These are phyloP conservation scores for Artemisiospiza belli DNA, from an alignment of 2,113 vertebrate genomes.

Conservation along the genomic window DNA sequence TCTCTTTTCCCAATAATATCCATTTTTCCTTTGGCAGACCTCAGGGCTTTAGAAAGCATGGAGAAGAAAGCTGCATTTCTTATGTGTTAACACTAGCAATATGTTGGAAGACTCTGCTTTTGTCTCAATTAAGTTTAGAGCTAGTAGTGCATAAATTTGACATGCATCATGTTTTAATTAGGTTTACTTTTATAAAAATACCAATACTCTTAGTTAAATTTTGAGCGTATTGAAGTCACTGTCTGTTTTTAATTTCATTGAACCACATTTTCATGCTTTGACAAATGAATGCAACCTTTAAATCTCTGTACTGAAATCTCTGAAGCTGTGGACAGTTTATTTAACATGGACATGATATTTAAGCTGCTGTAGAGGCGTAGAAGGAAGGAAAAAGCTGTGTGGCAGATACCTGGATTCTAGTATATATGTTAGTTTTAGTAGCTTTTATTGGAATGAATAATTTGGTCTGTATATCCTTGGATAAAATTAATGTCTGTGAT, in stretches of 20 bases:
- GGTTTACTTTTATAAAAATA: conserved; percentile 4
- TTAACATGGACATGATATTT: neutral
- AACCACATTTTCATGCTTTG: neutral
- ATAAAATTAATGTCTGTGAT: neutral
- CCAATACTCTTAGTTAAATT: neutral
- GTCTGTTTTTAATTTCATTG: neutral
- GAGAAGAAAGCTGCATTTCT: neutral
- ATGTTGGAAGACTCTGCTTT: neutral
- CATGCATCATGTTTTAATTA: neutral
- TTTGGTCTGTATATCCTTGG: neutral
- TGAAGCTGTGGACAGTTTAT: neutral
- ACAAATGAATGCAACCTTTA: neutral
- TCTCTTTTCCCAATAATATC: neutral
- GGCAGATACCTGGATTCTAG: neutral
- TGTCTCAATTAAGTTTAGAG: neutral
- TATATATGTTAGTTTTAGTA: neutral
- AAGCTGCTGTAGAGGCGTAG: neutral
- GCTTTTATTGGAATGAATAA: neutral
- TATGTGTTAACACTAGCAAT: neutral
- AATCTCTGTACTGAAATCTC: neutral
- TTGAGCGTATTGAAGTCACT: neutral
- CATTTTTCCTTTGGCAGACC: neutral
- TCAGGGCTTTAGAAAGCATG: neutral
- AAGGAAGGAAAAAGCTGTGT: neutral
- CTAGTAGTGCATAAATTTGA: neutral